A percentile compares a stretch with the other conserved stretches of the same genome.
Conservation (phyloP, 2,113 vertebrate genomes). For the Galeopterus variegatus region DNA sequence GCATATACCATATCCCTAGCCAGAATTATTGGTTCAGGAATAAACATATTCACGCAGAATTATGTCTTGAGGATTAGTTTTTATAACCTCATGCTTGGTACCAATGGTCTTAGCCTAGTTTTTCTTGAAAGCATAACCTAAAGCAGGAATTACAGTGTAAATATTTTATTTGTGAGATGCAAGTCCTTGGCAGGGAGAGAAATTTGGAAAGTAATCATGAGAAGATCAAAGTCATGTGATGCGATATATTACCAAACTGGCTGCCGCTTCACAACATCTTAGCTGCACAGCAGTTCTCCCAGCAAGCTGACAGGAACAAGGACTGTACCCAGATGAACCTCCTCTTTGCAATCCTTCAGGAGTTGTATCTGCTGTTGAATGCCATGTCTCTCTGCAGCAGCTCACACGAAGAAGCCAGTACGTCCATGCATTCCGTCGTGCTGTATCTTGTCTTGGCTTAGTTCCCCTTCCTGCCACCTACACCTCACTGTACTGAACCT, state of each 20-base stretch:
- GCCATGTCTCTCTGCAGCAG: background rate
- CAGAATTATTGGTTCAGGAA: background rate
- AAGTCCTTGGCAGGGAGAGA: background rate
- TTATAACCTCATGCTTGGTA: background rate
- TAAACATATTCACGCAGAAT: slow-evolving; percentile 35
- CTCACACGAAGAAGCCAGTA: background rate
- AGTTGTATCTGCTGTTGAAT: background rate
- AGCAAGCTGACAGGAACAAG: background rate
- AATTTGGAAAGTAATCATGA: background rate
- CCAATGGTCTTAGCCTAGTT: background rate
- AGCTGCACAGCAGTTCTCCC: background rate
- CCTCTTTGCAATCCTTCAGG: background rate
- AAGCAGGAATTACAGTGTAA: background rate
- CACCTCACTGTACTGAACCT: background rate
- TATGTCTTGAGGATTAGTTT: background rate
- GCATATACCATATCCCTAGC: background rate
- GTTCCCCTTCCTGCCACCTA: accelerated
- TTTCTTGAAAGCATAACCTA: background rate
- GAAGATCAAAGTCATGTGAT: background rate
- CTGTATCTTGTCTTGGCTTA: background rate
- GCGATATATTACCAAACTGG: background rate
- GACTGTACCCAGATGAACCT: background rate
- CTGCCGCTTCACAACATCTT: background rate
- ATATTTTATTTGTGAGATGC: background rate
- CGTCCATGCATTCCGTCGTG: accelerated